phyloP scores from a whole-genome alignment of 2,113 vertebrate species.

The Cynocephalus volans region DNA sequence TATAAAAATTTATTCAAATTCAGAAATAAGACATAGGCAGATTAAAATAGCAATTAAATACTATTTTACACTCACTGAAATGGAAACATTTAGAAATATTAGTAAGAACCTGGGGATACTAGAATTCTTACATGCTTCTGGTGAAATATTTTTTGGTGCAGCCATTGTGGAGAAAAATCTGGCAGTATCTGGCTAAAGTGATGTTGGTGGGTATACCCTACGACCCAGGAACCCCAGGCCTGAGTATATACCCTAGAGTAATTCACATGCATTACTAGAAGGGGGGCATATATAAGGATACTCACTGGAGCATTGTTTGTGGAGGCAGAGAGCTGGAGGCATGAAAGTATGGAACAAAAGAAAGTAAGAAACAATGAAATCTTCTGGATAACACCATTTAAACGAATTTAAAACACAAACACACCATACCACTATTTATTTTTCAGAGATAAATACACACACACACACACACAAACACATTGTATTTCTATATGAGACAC shows the following conservation, averaged over 20 bases:
- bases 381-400: background rate
- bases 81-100: slow-evolving; percentile 17
- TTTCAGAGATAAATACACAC: background rate
- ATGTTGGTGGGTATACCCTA: background rate
- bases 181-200: background rate
- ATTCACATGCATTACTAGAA: background rate
- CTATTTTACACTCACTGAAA: background rate
- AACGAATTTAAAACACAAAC: background rate
- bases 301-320: background rate
- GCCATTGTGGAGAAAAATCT: background rate
- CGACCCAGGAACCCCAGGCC: background rate
- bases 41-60: background rate
- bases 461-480: background rate
- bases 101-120: background rate
- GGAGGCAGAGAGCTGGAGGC: background rate
- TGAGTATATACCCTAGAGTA: background rate
- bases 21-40: background rate
- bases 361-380: background rate
- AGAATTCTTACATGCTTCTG: background rate
- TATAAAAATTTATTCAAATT: background rate
- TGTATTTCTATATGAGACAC: background rate
- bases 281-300: background rate
- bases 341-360: background rate
- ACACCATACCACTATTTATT: background rate
- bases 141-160: background rate